Base-by-base conservation (phyloP, 2,888 invertebrate species). In the Peribatodes rhomboidaria region DNA sequence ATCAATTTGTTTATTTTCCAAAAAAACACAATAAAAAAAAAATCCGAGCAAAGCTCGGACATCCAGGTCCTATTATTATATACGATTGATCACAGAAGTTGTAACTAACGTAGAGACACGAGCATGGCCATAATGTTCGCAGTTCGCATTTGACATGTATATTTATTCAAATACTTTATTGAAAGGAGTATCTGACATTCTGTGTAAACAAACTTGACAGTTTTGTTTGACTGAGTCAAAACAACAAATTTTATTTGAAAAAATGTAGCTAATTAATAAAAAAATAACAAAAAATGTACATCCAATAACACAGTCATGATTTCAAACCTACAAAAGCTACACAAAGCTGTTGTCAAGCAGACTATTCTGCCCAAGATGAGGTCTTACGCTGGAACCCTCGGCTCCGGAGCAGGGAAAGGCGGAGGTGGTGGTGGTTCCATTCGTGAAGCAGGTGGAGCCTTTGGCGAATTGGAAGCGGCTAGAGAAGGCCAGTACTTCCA, bases 401-500 rank as follows among this genome's bases (percentile, higher is more conserved):
- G 61, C 0, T 3, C 46, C 2, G 61, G 61, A 2, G 61, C 16
- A 2, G 61, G 55, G 1, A 31, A 37, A 13, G 55, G 55, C 22
- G 61, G 61, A 0, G 55, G 55, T 1, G 61, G 61, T 4, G 61
- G 61, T 1, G 61, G 61, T 1, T 4, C 33, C 7, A 49, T 62
- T 0, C 50, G 62, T 0, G 57, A 63, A 20, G 57, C 62, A 1
- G 62, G 62, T 0, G 62, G 62, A 0, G 35, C 57, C 11, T 57
- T 63, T 13, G 62, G 57, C 0, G 16, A n/a, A 6, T 52, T 63
- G 57, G 62, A 63, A 18, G 62, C 62, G 0, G 62, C 62, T 0
- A 44, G 46, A 31, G 57, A 63, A 47, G 46, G 31, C 44, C 39
- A 63, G 39, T 63, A 57, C 57, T 63, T 63, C 46, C 31, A 57